Evolutionary conservation across 2,113 vertebrate genomes (phyloP).

Genomic region (Balaeniceps rex): DNA sequence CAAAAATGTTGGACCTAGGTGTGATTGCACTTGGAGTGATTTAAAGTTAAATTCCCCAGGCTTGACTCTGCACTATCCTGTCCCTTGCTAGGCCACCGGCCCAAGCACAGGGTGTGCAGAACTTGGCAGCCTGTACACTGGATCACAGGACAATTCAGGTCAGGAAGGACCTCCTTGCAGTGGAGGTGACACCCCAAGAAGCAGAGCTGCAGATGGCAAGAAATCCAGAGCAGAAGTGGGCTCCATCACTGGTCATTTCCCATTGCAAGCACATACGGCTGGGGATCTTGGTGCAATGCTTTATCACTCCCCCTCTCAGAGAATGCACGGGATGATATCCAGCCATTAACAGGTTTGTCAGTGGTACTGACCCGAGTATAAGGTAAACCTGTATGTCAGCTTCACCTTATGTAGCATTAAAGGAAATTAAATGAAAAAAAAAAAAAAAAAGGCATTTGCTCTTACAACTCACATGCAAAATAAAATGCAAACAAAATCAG

Average conservation of each 20-base stretch:
- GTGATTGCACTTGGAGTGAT: background rate
- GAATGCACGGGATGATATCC: background rate
- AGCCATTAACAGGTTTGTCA: background rate
- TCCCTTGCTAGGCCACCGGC: background rate
- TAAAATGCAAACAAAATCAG: background rate
- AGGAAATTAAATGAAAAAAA: no score
- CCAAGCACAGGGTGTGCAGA: background rate
- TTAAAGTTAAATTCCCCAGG: background rate
- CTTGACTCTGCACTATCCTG: background rate
- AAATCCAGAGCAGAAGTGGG: background rate
- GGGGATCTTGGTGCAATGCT: background rate
- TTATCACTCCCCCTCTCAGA: background rate
- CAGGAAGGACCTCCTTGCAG: background rate
- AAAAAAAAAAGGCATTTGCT: background rate
- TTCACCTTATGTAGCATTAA: background rate
- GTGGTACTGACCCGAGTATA: accelerated
- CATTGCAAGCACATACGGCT: background rate
- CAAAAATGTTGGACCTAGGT: background rate
- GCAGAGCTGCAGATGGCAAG: background rate
- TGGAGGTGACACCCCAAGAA: accelerated
- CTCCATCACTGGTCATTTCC: accelerated
- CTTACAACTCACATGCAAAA: background rate
- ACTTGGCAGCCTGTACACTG: background rate
- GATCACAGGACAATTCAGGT: background rate
- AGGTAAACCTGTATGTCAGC: background rate